Evolutionary conservation across 2,888 invertebrate species (phyloP).

Genomic region (Mimas tiliae): DNA sequence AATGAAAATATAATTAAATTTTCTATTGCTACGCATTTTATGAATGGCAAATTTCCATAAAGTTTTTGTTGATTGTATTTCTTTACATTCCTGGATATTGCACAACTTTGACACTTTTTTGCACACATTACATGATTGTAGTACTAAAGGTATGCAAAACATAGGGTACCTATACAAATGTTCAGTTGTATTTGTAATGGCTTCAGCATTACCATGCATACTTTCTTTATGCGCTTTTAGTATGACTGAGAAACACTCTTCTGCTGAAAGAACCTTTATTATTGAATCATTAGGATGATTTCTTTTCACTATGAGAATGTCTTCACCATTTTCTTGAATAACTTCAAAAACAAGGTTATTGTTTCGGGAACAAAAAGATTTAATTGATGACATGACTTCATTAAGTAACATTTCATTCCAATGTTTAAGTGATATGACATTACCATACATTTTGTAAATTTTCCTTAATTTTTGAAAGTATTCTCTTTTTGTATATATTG

Average conservation of each 20-base stretch:
- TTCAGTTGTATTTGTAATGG: not conserved
- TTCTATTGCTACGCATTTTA: not conserved
- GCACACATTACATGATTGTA: not conserved
- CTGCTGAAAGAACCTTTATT: not conserved
- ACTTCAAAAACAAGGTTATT: not conserved
- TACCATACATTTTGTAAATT: not conserved
- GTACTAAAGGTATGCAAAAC: not conserved
- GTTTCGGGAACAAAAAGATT: not conserved
- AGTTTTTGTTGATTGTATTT: not conserved
- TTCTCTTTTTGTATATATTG: not conserved
- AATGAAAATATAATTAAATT: not conserved
- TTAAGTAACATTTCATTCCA: not conserved
- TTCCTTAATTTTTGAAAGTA: not conserved
- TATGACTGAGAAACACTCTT: not conserved
- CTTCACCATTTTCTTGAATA: not conserved
- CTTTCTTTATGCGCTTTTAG: not conserved
- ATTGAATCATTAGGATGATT: not conserved
- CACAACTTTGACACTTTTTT: not conserved
- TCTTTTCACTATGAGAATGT: not conserved
- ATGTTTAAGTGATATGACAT: not conserved
- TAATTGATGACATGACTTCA: not conserved
- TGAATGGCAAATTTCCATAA: not conserved
- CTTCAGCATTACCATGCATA: not conserved
- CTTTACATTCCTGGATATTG: not conserved
- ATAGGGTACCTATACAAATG: not conserved